Evolutionary conservation across 1,140 invertebrate species (phyloP).

Genomic region (Aphelenchoides fujianensis): DNA sequence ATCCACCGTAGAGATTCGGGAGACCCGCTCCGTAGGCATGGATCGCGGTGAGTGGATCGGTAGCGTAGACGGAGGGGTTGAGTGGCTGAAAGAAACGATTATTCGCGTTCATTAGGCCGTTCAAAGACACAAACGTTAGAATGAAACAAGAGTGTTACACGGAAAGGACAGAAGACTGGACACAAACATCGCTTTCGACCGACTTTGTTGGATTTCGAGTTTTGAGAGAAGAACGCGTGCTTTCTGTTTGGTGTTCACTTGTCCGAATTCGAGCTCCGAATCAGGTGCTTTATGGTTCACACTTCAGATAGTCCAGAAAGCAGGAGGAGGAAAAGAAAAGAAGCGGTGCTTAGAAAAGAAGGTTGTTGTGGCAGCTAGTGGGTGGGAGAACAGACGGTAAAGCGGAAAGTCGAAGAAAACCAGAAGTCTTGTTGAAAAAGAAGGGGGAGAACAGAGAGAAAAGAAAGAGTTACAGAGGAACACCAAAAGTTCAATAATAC

Average conservation of each 20-base stretch:
- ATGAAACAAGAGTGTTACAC: not conserved
- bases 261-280: too few species aligned
- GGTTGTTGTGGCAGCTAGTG: not conserved
- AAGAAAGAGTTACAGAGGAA: conserved; percentile 9
- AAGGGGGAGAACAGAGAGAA: conserved; percentile 1
- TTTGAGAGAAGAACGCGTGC: too few species aligned
- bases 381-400: not conserved
- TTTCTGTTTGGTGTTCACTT: too few species aligned
- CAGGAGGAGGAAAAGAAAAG: not conserved
- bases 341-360: not conserved
- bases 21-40: conserved; percentile 28
- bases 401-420: conserved; percentile 23
- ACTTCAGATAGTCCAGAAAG: too few species aligned
- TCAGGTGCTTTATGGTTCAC: too few species aligned
- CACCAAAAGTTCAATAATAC: conserved; percentile 51
- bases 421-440: conserved; percentile 11
- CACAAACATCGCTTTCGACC: too few species aligned
- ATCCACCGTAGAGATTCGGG: conserved; percentile 31
- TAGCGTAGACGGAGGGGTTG: conserved; percentile 5
- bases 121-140: not conserved
- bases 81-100: conserved; percentile 25
- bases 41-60: conserved; percentile 19
- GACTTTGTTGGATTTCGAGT: too few species aligned
- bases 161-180: too few species aligned
- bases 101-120: not conserved